Percentiles rank a stretch among this genome's conserved stretches.
Conservation (phyloP, 2,888 invertebrate genomes). For the Apodemia zela region DNA sequence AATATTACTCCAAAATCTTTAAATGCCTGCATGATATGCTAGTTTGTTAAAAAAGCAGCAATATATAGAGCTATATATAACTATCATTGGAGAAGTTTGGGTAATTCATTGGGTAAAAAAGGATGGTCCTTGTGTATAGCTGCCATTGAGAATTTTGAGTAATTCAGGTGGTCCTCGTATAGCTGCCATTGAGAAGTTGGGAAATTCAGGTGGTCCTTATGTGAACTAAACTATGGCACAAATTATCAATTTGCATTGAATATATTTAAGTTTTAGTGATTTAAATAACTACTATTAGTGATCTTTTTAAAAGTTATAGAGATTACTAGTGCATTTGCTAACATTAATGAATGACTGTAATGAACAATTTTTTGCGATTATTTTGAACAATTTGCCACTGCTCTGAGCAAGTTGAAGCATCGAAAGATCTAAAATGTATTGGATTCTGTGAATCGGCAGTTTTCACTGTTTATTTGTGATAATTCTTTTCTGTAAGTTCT, state of each 20-base stretch:
- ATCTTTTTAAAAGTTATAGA: neutral
- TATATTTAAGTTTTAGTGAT: constrained; percentile 7
- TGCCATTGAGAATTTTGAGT: too few relatives aligned
- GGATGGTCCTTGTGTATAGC: too few relatives aligned
- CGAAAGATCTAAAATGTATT: constrained; percentile 49
- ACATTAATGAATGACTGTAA: constrained; percentile 1
- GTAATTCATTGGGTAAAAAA: too few relatives aligned
- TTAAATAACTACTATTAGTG: neutral
- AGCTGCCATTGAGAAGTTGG: too few relatives aligned
- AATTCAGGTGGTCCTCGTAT: too few relatives aligned
- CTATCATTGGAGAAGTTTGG: too few relatives aligned
- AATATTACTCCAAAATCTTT: too few relatives aligned
- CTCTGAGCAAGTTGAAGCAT: constrained; percentile 43
- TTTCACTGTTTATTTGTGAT: constrained; percentile 77
- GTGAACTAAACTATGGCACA: neutral
- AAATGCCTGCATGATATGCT: too few relatives aligned
- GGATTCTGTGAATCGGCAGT: constrained; percentile 76
- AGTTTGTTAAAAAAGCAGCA: too few relatives aligned
- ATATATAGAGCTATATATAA: too few relatives aligned
- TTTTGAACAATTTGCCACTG: constrained; percentile 44
- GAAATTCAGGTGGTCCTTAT: too few relatives aligned
- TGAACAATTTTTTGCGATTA: constrained; percentile 19
- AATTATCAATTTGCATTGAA: neutral
- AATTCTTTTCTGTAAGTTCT: constrained; percentile 59
- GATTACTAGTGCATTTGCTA: constrained; percentile 3